A percentile compares a stretch with the other conserved stretches of the same genome.
These are phyloP conservation scores for Bergia sp. DNA, from an alignment of 92 coral and sea anemone species.

Conservation along the genomic window DNA sequence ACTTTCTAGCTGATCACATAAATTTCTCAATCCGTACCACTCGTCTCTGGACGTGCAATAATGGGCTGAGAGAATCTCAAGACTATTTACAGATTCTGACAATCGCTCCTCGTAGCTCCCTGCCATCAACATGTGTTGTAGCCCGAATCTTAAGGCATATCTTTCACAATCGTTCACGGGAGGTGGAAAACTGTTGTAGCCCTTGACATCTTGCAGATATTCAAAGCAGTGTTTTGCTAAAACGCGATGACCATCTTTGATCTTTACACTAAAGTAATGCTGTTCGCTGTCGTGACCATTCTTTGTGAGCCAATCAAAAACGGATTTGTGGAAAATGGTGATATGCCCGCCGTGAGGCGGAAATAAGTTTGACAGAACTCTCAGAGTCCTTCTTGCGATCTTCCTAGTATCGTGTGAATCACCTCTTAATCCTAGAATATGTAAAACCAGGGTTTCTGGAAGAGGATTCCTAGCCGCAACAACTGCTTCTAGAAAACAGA, in stretches of 20 bases:
- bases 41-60: neutral
- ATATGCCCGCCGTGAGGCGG: slow-evolving; percentile 10
- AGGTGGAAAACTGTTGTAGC: slow-evolving; percentile 24
- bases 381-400: slow-evolving; percentile 18
- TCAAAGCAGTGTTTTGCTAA: slow-evolving; percentile 27
- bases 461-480: slow-evolving; percentile 32
- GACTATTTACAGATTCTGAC: slow-evolving; percentile 3
- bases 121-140: slow-evolving; percentile 35
- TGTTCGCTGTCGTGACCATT: neutral
- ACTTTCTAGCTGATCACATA: slow-evolving; percentile 16
- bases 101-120: slow-evolving; percentile 4
- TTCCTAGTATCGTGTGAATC: slow-evolving; percentile 22
- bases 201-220: slow-evolving; percentile 9
- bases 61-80: slow-evolving; percentile 24
- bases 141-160: slow-evolving; percentile 23
- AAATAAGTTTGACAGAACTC: slow-evolving; percentile 24
- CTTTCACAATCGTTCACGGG: slow-evolving; percentile 30
- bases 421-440: slow-evolving; percentile 12
- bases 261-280: slow-evolving; percentile 28
- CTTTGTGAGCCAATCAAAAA: slow-evolving; percentile 39
- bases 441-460: slow-evolving; percentile 34
- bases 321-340: slow-evolving; percentile 36
- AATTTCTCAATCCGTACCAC: slow-evolving; percentile 22
- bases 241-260: slow-evolving; percentile 24
- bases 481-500: slow-evolving; percentile 29